phyloP scores from a whole-genome alignment of 2,797 vertebrate genomes.

The Aulostomus chinensis region DNA sequence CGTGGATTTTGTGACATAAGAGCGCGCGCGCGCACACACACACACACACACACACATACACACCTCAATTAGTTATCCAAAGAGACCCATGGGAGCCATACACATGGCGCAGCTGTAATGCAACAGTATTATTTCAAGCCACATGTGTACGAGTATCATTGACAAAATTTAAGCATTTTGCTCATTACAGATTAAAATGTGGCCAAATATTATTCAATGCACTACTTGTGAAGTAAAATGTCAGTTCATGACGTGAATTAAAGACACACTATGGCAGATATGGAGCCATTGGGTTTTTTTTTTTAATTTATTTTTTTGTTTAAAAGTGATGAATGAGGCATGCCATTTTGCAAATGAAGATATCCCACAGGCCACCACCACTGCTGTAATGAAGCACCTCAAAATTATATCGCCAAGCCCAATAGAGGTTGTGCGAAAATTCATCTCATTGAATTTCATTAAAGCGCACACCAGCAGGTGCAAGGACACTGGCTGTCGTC shows the following conservation, averaged over 20 bases:
- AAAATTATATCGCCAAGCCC: conserved; percentile 75
- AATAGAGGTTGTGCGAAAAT: conserved; percentile 78
- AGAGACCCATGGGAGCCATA: conserved; percentile 40
- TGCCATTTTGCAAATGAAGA: conserved; percentile 75
- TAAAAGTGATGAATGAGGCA: conserved; percentile 77
- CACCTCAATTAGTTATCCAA: conserved; percentile 38
- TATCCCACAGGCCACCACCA: conserved; percentile 71
- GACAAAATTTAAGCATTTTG: too few species aligned
- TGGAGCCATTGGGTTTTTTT: too few species aligned
- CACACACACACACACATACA: conserved; percentile 37
- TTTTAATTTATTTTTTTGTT: too few species aligned
- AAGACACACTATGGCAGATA: too few species aligned
- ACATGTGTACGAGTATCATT: too few species aligned
- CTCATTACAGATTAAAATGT: too few species aligned
- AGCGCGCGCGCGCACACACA: too few species aligned
- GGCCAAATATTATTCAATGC: too few species aligned
- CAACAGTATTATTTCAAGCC: conserved; percentile 20
- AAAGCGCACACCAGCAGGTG: conserved; percentile 75
- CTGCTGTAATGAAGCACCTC: conserved; percentile 79
- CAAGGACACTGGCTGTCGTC: conserved; percentile 74
- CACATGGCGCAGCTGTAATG: conserved; percentile 31
- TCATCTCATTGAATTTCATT: conserved; percentile 83
- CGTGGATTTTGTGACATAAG: too few species aligned
- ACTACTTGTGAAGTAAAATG: too few species aligned
- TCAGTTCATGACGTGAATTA: too few species aligned